These are phyloP conservation scores for Clupea harengus DNA, from an alignment of 2,113 vertebrate genomes.

Conservation along the genomic window DNA sequence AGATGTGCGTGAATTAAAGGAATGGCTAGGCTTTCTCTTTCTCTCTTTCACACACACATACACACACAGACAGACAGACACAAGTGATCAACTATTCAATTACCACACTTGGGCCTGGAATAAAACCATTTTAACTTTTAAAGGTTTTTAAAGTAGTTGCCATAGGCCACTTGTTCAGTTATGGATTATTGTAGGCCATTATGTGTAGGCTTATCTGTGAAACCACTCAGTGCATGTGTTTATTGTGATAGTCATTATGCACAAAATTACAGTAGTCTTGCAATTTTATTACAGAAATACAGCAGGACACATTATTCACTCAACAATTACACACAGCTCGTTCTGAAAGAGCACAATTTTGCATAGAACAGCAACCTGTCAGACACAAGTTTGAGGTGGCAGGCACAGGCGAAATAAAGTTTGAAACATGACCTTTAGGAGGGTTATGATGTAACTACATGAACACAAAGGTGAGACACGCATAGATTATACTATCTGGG, in stretches of 20 bases:
- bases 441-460: background rate
- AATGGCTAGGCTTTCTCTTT: background rate
- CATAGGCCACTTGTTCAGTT: too few relatives aligned
- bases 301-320: slow-evolving; percentile 18
- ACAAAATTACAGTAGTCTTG: slow-evolving; percentile 24
- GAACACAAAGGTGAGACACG: background rate
- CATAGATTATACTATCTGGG: background rate
- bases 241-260: background rate
- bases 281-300: slow-evolving; percentile 40
- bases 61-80: background rate
- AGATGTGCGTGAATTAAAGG: background rate
- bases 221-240: background rate
- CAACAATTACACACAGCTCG: slow-evolving; percentile 23
- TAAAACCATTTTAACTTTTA: background rate
- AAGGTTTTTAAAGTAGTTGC: background rate
- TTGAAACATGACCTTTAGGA: background rate
- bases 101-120: slow-evolving; percentile 39
- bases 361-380: background rate
- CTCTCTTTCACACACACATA: too few relatives aligned
- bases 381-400: background rate
- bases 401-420: background rate
- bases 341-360: background rate
- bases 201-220: too few relatives aligned
- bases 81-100: background rate
- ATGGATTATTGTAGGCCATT: too few relatives aligned